phyloP scores from a whole-genome alignment of 1,140 invertebrate genomes.

The Drosophila arawakana region DNA sequence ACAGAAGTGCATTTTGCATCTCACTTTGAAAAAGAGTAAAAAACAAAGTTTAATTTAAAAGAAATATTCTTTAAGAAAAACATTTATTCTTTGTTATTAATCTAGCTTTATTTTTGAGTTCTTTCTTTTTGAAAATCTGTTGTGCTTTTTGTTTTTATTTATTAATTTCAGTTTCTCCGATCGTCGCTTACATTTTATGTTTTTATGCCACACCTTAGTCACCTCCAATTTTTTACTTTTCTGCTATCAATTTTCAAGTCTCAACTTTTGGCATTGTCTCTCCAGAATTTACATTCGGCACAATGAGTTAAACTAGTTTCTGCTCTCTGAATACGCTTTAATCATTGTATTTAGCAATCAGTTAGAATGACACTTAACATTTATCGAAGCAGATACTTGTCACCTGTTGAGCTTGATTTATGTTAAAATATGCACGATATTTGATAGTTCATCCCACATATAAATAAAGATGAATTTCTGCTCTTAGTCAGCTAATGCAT shows the following conservation, averaged over 20 bases:
- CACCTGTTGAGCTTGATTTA: conserved; percentile 17
- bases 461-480: neutral
- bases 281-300: no score
- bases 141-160: no score
- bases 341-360: conserved; percentile 15
- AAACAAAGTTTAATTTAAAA: no score
- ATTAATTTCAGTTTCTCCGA: no score
- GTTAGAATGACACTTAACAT: conserved; percentile 20
- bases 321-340: conserved; percentile 3
- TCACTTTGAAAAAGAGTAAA: neutral
- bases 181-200: no score
- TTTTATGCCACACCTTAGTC: no score
- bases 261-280: neutral
- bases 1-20: neutral
- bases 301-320: neutral
- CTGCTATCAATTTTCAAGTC: neutral
- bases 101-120: no score
- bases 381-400: conserved; percentile 1
- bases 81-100: no score
- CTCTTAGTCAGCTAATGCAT: conserved; percentile 39
- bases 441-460: conserved; percentile 23
- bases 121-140: no score
- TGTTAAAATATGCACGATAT: conserved; percentile 17
- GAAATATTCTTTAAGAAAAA: no score
- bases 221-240: neutral